A percentile compares a stretch with the other conserved stretches of the same genome.
phyloP scores from a whole-genome alignment of 92 coral and sea anemone genomes.

The Ricordea florida region DNA sequence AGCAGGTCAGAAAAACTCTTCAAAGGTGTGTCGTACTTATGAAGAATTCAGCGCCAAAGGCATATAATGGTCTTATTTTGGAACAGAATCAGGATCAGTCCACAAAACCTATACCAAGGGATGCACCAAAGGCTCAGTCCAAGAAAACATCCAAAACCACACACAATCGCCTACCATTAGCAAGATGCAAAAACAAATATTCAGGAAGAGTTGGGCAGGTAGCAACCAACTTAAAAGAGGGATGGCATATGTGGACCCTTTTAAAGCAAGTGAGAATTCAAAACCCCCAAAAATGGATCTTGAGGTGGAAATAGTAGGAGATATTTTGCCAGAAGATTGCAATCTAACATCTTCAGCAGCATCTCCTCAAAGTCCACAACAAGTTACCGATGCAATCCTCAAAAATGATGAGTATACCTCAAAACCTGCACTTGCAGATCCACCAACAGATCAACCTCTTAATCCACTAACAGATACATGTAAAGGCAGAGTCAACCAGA shows the following conservation, averaged over 20 bases:
- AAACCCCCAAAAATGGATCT: not conserved
- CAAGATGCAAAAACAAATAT: conserved; percentile 6
- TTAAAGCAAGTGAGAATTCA: not conserved
- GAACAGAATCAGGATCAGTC: conserved; percentile 4
- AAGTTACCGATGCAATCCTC: not conserved
- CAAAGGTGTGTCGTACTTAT: not conserved
- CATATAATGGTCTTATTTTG: conserved; percentile 15
- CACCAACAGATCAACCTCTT: conserved; percentile 10
- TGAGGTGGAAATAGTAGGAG: conserved; percentile 7
- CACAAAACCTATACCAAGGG: not conserved
- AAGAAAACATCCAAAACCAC: not conserved
- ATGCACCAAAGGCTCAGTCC: not conserved
- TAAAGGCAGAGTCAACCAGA: conserved; percentile 11
- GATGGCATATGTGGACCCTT: conserved; percentile 28
- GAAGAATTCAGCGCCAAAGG: conserved; percentile 22
- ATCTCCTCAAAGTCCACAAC: not conserved
- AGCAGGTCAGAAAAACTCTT: conserved; percentile 4
- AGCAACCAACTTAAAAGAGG: conserved; percentile 19
- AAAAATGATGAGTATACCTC: not conserved
- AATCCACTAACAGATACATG: not conserved
- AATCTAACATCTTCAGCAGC: not conserved
- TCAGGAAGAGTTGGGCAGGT: conserved; percentile 27
- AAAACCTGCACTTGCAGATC: not conserved
- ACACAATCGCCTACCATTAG: not conserved
- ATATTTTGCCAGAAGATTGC: conserved; percentile 2